Base-by-base conservation (phyloP, 2,113 vertebrate genomes). In the Odontesthes bonariensis region DNA sequence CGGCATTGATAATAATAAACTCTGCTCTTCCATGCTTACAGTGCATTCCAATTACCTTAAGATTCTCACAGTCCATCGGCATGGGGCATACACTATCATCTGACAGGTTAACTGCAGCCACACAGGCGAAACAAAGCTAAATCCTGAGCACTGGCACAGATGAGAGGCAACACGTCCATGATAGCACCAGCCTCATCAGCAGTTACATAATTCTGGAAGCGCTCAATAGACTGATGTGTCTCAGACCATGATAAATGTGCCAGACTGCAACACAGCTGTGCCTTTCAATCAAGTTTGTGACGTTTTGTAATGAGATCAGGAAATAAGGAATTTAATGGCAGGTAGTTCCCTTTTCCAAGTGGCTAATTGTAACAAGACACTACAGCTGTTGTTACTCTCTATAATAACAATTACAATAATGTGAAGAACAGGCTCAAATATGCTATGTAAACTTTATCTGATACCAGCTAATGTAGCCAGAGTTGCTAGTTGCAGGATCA, bases 131-230 rank as follows among this genome's bases (percentile, higher is more conserved):
- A 77, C 69, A 65, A 68, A 83, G 57, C 52, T 65, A 80, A 86
- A 83, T 75, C 79, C 40, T 32, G 54, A 70, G 47, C 31, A 6
- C 5, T 72, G 75, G 81, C 78, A 74, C 27, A 20, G 38, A 79
- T 9, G 47, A 75, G 73, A 72, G 68, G 81, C 82, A 88, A 78
- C 75, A 69, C 56, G 77, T 84, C 67, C 67, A 77, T 66, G 81
- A 57, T 40, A 52, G 51, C 13, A 60, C 16, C 58, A 49, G 65
- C 68, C 27, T 73, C 64, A 78, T 87, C 79, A 69, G 63, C 69
- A 54, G 67, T 82, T 79, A 81, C 71, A 75, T 73, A 65, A 82
- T 72, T 61, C 65, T 75, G 70, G 32, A 73, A 61, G 54, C 75
- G 55, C 71, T 79, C 78, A 52, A 61, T 80, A 75, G 77, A 84